Conservation (phyloP, 37 sponge, comb jelly and placozoan species). For the Cladorhizidae sp. region DNA sequence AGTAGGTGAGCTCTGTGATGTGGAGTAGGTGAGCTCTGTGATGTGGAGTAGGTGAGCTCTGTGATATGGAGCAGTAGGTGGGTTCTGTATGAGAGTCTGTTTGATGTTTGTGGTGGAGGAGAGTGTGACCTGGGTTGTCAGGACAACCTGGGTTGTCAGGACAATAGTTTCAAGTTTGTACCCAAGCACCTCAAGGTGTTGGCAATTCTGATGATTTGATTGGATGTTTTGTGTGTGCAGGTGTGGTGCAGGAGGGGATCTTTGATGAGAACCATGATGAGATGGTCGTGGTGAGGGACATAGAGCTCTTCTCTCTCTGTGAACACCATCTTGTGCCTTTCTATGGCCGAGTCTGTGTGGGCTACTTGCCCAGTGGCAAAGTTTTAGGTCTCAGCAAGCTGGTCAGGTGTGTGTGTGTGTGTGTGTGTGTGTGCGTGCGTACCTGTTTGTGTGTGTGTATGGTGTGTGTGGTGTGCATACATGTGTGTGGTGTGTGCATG, state of each 20-base stretch:
- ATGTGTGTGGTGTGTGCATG: too few relatives aligned
- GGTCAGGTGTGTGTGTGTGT: constrained; percentile 68
- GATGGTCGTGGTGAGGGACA: constrained; percentile 95
- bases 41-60: too few relatives aligned
- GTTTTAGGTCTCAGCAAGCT: constrained; percentile 97
- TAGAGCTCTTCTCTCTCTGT: constrained; percentile 96
- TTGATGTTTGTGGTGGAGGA: too few relatives aligned
- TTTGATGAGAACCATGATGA: constrained; percentile 92
- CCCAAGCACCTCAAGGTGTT: too few relatives aligned
- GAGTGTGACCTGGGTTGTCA: too few relatives aligned
- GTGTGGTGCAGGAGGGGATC: constrained; percentile 80
- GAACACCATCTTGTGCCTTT: constrained; percentile 99
- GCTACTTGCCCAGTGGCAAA: constrained; percentile 89
- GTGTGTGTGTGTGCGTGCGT: neutral
- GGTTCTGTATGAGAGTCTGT: too few relatives aligned
- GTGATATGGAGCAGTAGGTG: too few relatives aligned
- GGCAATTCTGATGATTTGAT: neutral
- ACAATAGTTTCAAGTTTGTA: too few relatives aligned
- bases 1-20: too few relatives aligned
- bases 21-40: too few relatives aligned
- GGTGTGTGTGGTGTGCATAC: too few relatives aligned
- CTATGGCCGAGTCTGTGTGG: constrained; percentile 91
- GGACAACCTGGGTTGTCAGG: too few relatives aligned
- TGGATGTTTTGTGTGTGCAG: constrained; percentile 20
- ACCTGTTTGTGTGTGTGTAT: neutral